Evolutionary conservation across 2,113 vertebrate genomes (phyloP), one percentile per base, ranked within the genome.

Genomic region (Ameiurus melas): DNA sequence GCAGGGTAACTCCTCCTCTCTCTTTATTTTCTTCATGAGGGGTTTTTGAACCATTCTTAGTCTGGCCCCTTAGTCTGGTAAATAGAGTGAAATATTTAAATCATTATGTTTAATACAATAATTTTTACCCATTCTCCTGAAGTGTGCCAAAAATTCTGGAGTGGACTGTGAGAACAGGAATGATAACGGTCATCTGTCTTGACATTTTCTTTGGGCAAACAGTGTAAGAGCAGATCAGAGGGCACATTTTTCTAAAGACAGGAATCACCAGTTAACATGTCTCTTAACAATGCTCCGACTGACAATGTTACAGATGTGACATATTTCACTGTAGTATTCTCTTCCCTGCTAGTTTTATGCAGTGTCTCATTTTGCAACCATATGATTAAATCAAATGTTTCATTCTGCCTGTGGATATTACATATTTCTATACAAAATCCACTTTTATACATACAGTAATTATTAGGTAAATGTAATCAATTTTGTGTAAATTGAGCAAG

Each of bases 241-340:
- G 89, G 85, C 82, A 89, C 81, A 51, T 66, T 86, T 68, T 86
- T 68, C 71, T 84, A 82, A 66, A 36, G 68, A 64, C 70, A 86
- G 62, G 30, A 36, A 55, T 70, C 77, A 47, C 27, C 70, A 53
- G 25, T 86, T 70, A 57, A 57, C 79, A 55, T 53, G 19, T 71
- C 17, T 16, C 36, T 17, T 39, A 43, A 43, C 36, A 73, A 7
- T 39, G 5, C 66, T 86, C 66, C 88, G 86, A 84, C 86, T 88
- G 86, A 73, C 68, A 83, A 60, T 1, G 16, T 73, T 64, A 64
- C 90, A 91, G 86, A 83, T 90, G 90, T 90, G 91, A 78, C 91
- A 91, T 64, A 66, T 43, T 39, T 73, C 39, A 7, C 70, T 39
- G 70, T 20, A 73, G 17, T 39, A 22, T 22, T 22, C 2, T 39